Base-by-base conservation (phyloP, 1,140 invertebrate genomes). In the Euura saliciscinereae region DNA sequence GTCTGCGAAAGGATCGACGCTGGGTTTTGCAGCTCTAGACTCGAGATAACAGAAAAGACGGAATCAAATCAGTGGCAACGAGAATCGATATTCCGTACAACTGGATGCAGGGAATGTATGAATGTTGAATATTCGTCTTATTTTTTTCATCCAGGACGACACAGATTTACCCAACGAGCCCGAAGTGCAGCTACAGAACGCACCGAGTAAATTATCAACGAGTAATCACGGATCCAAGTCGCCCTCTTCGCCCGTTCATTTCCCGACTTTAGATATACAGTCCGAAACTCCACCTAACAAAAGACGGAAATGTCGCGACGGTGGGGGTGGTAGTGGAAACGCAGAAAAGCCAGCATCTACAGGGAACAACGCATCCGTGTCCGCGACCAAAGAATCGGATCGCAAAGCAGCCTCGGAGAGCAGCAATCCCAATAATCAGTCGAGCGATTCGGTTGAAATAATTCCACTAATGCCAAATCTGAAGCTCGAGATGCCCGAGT, bases 391-490 rank as follows among this genome's bases (percentile, higher is more conserved):
- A 73, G 84, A 86, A 8, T 76, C 77, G 4, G 85, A 87, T 0
- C 79, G 80, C 8, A 83, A 80, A 70, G 73, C 77, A 28, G 76
- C 76, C 4, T 43, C 13, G 13, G 13, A 43, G 6, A 42, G 13
- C 66, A 85, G 86, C 28, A 80, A 78, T 77, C 28, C 28, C 66
- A 84, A 86, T 72, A 77, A 79, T 28, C 72, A 79, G 1, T 7
- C 72, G 42, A 75, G 78, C 0, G 85, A 88, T 73, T 86, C 87
- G 0, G 86, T 88, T 42, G 87, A 88, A 81, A 88, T 88, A 75
- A 88, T 88, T 73, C 87, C 87, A 10, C 77, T 88, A 5, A 86
- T 88, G 85, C 86, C 87, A 75, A 88, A 87, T 74, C 78, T 88
- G 11, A 88, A 89, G 75, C 46, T 88, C 65, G 87, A 88, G 78